phyloP scores from a whole-genome alignment of 2,113 vertebrate genomes.

The Ibidorhyncha struthersii region DNA sequence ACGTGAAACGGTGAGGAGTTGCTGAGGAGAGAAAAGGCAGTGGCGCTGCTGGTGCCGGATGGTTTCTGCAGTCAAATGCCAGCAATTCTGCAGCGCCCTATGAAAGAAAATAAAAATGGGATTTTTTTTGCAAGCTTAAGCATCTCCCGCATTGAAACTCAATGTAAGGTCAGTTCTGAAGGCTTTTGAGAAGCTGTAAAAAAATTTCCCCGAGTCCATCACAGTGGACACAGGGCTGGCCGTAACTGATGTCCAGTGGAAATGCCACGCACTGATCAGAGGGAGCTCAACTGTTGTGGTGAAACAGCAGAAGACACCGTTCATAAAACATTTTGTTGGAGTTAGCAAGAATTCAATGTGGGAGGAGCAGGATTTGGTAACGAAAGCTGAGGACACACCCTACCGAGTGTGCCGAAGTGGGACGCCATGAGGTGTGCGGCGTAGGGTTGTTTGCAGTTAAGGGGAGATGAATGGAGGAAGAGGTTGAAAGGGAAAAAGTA shows the following conservation, averaged over 20 bases:
- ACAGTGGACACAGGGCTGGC: neutral
- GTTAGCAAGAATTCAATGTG: neutral
- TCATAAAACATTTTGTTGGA: neutral
- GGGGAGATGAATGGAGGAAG: neutral
- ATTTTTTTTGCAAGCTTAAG: rapidly evolving
- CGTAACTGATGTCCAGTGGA: neutral
- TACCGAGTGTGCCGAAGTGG: rapidly evolving
- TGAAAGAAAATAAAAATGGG: neutral
- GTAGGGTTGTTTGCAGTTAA: neutral
- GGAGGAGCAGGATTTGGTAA: neutral
- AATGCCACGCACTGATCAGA: neutral
- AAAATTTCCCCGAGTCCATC: neutral
- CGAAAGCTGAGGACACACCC: neutral
- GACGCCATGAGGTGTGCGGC: neutral
- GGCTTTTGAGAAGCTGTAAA: neutral
- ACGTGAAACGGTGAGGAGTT: neutral
- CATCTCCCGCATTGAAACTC: neutral
- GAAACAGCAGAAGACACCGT: neutral
- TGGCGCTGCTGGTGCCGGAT: neutral
- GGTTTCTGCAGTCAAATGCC: neutral
- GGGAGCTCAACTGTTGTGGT: neutral
- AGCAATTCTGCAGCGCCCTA: neutral
- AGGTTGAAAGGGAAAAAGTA: neutral
- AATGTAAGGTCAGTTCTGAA: neutral
- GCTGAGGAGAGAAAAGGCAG: neutral